phyloP scores from a whole-genome alignment of 2,113 vertebrate genomes.

The Hippocampus zosterae region DNA sequence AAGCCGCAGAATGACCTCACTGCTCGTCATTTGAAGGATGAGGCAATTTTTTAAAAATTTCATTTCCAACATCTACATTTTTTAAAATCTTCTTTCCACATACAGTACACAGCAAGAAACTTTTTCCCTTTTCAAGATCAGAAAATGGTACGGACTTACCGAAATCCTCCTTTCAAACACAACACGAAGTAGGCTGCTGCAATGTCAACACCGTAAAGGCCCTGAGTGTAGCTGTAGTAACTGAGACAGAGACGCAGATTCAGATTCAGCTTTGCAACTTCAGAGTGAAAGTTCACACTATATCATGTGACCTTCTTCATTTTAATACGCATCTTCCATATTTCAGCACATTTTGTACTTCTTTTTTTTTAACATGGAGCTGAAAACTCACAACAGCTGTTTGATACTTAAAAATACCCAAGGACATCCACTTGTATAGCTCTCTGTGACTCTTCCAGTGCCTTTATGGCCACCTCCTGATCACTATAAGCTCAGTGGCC shows the following conservation, averaged over 20 bases:
- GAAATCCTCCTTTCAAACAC: conserved; percentile 72
- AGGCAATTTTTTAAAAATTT: neutral
- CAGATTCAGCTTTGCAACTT: neutral
- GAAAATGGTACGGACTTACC: conserved; percentile 58
- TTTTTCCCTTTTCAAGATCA: neutral
- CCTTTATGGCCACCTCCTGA: no score
- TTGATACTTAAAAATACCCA: no score
- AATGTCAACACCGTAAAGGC: conserved; percentile 54
- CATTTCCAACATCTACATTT: no score
- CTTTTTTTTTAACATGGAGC: no score
- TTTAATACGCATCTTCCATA: no score
- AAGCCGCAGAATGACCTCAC: neutral
- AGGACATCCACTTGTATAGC: no score
- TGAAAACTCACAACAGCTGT: no score
- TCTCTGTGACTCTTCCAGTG: no score
- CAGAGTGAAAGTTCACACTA: no score
- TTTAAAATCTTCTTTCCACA: neutral
- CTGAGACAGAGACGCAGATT: conserved; percentile 53
- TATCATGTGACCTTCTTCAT: no score
- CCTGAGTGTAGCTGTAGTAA: conserved; percentile 38
- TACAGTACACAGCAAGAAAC: neutral
- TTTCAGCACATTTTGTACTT: no score
- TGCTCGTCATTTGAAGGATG: neutral
- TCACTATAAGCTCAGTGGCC: no score
- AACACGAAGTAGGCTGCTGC: conserved; percentile 71